A percentile compares a stretch with the other conserved stretches of the same genome.
Conservation (phyloP, 1,140 invertebrate genomes). For the Oncopeltus fasciatus region DNA sequence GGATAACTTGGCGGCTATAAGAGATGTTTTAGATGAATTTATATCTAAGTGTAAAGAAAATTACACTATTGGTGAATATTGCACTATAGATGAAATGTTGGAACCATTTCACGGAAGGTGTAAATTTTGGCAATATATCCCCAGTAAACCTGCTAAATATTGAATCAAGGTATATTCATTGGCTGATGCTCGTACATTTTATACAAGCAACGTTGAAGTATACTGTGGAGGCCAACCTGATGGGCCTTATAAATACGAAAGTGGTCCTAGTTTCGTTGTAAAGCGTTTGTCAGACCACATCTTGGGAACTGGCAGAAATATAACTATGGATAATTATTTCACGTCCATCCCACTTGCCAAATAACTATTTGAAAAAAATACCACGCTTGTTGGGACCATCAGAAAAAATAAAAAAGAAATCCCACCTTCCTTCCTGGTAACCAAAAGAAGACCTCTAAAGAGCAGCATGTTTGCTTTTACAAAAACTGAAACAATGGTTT, state of each 20-base stretch:
- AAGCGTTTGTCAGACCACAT: background rate
- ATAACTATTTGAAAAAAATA: too few species aligned
- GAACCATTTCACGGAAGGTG: slow-evolving; percentile 29
- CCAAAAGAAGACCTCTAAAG: too few species aligned
- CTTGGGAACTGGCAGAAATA: background rate
- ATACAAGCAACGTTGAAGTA: slow-evolving; percentile 16
- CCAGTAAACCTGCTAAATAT: slow-evolving; percentile 33
- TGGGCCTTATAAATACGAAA: background rate
- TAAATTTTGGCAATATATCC: slow-evolving; percentile 32
- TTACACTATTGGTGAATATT: slow-evolving; percentile 24
- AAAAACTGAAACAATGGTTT: too few species aligned
- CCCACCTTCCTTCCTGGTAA: too few species aligned
- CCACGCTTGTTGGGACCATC: too few species aligned
- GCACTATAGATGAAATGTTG: slow-evolving; percentile 32
- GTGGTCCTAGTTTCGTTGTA: background rate
- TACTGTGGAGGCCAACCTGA: slow-evolving; percentile 9
- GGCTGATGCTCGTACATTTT: background rate
- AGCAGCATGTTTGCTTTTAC: too few species aligned
- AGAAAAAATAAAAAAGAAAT: too few species aligned
- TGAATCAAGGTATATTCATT: slow-evolving; percentile 23
- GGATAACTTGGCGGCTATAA: slow-evolving; percentile 24
- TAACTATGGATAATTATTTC: background rate
- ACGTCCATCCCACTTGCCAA: too few species aligned
- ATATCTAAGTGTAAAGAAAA: slow-evolving; percentile 27
- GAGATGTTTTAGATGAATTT: slow-evolving; percentile 27